Base-by-base conservation (phyloP, 1,140 invertebrate species). In the Stratiolaelaps scimitus region DNA sequence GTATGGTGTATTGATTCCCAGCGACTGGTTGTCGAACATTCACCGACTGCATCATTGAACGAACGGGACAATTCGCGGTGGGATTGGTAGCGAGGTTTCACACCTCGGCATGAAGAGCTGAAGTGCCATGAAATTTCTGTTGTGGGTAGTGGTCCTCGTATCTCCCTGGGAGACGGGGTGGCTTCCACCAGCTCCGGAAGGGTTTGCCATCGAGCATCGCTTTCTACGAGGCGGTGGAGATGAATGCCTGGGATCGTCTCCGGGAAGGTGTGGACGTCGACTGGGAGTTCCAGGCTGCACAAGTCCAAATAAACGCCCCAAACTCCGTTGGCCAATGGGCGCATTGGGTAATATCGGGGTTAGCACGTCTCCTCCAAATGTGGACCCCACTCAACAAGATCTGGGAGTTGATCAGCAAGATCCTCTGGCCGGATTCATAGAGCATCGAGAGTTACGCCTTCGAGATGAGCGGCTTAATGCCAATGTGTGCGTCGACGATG, bases 231-330 rank as follows among this genome's bases (percentile, higher is more conserved):
- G n/a, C n/a, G n/a, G n/a, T n/a, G n/a, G n/a, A n/a, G 26, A 60
- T 60, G 53, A 60, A 34, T 60, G 17, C 34, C 26, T 60, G 53
- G 53, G 23, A 60, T 29, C 17, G 34, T 15, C 53, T 60, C 23
- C 53, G 53, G 23, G 26, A 60, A 60, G 53, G 53, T 60, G 53
- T 60, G 20, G 17, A 19, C 13, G 34, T 60, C 53, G 53, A 60
- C 23, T 60, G 53, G 53, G 53, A 60, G 53, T 26, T 26, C 15
- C 26, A 60, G 26, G 53, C 17, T 1, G 23, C 23, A 26, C 53
- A 60, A 23, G 23, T 20, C 17, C 2, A 60, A 15, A 26, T 26
- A 17, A 26, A 20, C 13, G 53, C 53, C 20, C 53, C 53, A n/a
- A n/a, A 60, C 53, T 29, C 53, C 34, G 10, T 26, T 26, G 53